Conservation (phyloP, 2,888 invertebrate species). For the Drosophila suboccidentalis region DNA sequence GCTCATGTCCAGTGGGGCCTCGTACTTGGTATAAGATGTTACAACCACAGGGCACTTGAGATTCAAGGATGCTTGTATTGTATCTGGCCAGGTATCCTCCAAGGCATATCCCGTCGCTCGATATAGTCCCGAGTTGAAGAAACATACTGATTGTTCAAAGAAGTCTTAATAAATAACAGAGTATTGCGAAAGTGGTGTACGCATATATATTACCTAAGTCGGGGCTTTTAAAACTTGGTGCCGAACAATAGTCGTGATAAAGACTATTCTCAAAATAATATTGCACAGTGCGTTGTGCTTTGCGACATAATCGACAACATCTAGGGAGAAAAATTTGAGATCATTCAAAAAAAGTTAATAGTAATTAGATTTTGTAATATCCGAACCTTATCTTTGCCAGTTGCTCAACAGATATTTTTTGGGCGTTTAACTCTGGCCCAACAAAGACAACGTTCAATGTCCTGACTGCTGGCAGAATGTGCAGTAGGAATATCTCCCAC, state of each 20-base stretch:
- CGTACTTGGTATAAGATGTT: constrained; percentile 90
- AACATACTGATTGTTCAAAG: constrained; percentile 87
- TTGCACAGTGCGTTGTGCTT: constrained; percentile 86
- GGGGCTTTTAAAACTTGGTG: constrained; percentile 86
- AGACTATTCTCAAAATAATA: constrained; percentile 86
- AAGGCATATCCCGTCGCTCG: constrained; percentile 88
- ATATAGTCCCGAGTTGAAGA: constrained; percentile 91
- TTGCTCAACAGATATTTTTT: constrained; percentile 87
- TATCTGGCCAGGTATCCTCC: constrained; percentile 89
- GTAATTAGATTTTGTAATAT: not conserved
- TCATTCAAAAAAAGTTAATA: not conserved
- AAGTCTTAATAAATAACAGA: not conserved
- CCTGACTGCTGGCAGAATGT: constrained; percentile 87
- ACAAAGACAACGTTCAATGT: constrained; percentile 88
- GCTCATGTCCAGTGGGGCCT: constrained; percentile 88
- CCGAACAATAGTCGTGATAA: constrained; percentile 86
- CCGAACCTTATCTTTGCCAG: constrained; percentile 87
- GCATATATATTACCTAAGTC: constrained; percentile 86
- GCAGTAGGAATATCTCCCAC: constrained; percentile 91
- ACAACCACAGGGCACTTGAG: constrained; percentile 88
- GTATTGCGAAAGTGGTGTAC: not conserved
- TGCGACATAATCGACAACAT: constrained; percentile 87
- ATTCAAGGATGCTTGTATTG: constrained; percentile 87
- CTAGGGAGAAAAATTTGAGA: constrained; percentile 76
- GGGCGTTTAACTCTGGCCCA: constrained; percentile 89